Percentiles rank a stretch among this genome's conserved stretches.
Conservation (phyloP, 2,888 invertebrate genomes). For the Lithophane semibrunnea region DNA sequence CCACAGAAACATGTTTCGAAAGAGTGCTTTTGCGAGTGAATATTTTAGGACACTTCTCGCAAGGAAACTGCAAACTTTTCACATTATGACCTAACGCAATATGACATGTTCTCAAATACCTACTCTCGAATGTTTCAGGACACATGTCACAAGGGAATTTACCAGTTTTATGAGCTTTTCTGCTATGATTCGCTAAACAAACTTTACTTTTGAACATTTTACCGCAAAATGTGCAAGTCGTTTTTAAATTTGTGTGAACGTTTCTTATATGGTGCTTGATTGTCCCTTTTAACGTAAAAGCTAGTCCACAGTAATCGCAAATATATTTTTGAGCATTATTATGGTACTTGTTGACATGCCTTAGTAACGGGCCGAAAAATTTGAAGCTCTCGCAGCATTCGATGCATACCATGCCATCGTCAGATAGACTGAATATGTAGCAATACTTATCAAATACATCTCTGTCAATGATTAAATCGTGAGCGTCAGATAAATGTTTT, state of each 20-base stretch:
- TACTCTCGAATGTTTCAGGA: slow-evolving; percentile 36
- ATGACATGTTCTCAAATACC: slow-evolving; percentile 24
- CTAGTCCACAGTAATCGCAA: slow-evolving; percentile 75
- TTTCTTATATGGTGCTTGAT: slow-evolving; percentile 70
- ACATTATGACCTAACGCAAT: slow-evolving; percentile 37
- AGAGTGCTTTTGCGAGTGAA: slow-evolving; percentile 36
- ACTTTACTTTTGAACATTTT: slow-evolving; percentile 38
- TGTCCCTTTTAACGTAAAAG: slow-evolving; percentile 71
- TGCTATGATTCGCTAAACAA: slow-evolving; percentile 43
- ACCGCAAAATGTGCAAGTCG: slow-evolving; percentile 48
- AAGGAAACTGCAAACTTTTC: slow-evolving; percentile 37
- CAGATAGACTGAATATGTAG: slow-evolving; percentile 72
- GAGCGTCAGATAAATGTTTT: slow-evolving; percentile 63
- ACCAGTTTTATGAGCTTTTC: slow-evolving; percentile 37
- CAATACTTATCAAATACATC: slow-evolving; percentile 59
- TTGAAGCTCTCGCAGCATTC: slow-evolving; percentile 72
- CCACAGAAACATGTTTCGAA: slow-evolving; percentile 30
- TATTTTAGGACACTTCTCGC: slow-evolving; percentile 40
- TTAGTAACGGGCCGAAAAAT: slow-evolving; percentile 74
- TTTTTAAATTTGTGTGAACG: slow-evolving; percentile 56
- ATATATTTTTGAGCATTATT: slow-evolving; percentile 67
- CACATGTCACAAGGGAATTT: slow-evolving; percentile 55
- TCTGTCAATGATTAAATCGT: slow-evolving; percentile 64
- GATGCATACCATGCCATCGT: slow-evolving; percentile 70
- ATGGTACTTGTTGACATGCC: slow-evolving; percentile 73